Evolutionary conservation across 2,113 vertebrate genomes (phyloP).

Genomic region (Mormyrus iriodes): DNA sequence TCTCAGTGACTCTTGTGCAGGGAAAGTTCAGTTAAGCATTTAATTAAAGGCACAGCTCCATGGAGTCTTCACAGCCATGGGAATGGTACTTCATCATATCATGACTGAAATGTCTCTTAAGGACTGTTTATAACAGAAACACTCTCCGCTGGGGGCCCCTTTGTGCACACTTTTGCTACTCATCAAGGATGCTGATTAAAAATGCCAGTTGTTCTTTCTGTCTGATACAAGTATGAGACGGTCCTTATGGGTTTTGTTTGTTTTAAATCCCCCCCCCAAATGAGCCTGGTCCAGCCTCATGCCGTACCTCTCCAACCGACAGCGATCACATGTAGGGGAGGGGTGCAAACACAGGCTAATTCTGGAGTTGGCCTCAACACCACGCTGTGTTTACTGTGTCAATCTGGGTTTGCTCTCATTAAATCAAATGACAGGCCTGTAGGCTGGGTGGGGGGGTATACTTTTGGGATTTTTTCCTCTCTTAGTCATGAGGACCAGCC

Average conservation of each 20-base stretch:
- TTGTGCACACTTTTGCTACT: not conserved
- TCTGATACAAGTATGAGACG: not conserved
- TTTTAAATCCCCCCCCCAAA: not conserved
- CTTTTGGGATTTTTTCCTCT: not conserved
- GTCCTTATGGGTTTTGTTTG: not conserved
- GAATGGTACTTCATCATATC: not conserved
- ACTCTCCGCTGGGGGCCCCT: not conserved
- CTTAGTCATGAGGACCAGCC: not conserved
- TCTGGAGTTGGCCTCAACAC: slow-evolving; percentile 7
- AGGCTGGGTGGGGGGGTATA: not conserved
- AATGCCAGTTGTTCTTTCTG: not conserved
- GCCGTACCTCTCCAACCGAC: not conserved
- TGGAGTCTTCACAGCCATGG: not conserved
- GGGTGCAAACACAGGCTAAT: slow-evolving; percentile 15
- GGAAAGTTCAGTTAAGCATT: not conserved
- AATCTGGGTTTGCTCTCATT: slow-evolving; percentile 7
- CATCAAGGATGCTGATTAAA: not conserved
- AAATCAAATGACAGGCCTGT: slow-evolving; percentile 23
- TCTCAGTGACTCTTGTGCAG: not conserved
- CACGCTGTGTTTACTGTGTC: slow-evolving; percentile 10
- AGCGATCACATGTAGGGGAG: not conserved
- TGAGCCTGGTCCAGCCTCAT: not conserved
- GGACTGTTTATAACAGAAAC: not conserved
- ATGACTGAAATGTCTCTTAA: not conserved
- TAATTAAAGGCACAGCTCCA: not conserved